Evolutionary conservation across 2,113 vertebrate genomes (phyloP).

Genomic region (Malurus elegans): DNA sequence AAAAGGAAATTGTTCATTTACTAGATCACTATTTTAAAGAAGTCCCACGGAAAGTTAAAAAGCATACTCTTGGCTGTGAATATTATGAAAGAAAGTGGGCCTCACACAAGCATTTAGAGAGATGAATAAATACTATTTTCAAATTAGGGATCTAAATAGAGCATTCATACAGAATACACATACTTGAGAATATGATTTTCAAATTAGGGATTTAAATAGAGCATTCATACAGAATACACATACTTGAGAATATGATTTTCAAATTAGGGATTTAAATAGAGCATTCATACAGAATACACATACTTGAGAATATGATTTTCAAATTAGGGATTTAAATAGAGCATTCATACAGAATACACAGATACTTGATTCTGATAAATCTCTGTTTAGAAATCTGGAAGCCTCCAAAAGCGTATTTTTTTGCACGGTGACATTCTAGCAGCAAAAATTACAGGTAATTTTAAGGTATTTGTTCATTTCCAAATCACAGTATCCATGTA

Average conservation of each 20-base stretch:
- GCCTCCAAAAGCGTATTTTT: not conserved
- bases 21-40: not conserved
- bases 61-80: rapidly evolving
- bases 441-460: not conserved
- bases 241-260: not conserved
- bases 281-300: not conserved
- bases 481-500: not conserved
- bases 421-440: not conserved
- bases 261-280: not conserved
- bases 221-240: not conserved
- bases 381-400: not conserved
- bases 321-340: not conserved
- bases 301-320: not conserved
- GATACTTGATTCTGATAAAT: not conserved
- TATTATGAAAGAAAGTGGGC: not conserved
- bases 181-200: not conserved
- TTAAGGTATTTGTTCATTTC: not conserved
- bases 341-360: not conserved
- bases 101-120: not conserved
- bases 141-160: not conserved
- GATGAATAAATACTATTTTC: not conserved
- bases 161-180: not conserved
- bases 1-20: not conserved
- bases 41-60: not conserved
- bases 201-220: not conserved